Base-by-base conservation (phyloP, 2,888 invertebrate genomes). In the Mayetiola destructor region DNA sequence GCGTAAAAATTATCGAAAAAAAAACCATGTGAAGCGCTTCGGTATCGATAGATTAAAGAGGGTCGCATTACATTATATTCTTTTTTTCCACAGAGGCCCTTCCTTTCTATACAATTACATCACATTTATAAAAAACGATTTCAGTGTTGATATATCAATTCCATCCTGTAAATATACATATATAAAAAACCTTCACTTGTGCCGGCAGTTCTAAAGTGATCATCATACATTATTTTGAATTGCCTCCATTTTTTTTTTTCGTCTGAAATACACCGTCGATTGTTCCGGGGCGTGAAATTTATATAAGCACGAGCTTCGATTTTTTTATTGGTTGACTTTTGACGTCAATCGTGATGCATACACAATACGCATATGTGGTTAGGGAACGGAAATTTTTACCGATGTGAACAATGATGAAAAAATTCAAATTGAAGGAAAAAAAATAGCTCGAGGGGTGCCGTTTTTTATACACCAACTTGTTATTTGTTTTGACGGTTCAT, bases 241-340 rank as follows among this genome's bases (percentile, higher is more conserved):
- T 6, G 18, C n/a, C n/a, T n/a, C n/a, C n/a, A n/a, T n/a, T n/a
- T n/a, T 27, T 27, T 27, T 2, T 27, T 16, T 6, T 27, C 37
- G 48, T n/a, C 27, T n/a, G n/a, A 48, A 48, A 18, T 32, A n/a
- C n/a, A n/a, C n/a, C n/a, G n/a, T n/a, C n/a, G n/a, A n/a, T n/a
- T n/a, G n/a, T n/a, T n/a, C n/a, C n/a, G n/a, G 53, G 53, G 53
- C 53, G 53, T 53, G 53, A 30, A 53, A 53, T 32, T 53, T 29
- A 20, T 53, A 42, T 12, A n/a, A 27, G 23, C 27, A 27, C 27
- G 2, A 48, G 14, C 27, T 23, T 2, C 18, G 12, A 30, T 29
- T 52, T 52, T 52, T 53, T 32, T 53, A 53, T 53, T 53, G 32
- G 53, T 32, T 53, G 53, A 53, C 53, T 53, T 53, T 53, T 53